phyloP scores from a whole-genome alignment of 2,113 vertebrate species.

The Erinaceus europaeus region DNA sequence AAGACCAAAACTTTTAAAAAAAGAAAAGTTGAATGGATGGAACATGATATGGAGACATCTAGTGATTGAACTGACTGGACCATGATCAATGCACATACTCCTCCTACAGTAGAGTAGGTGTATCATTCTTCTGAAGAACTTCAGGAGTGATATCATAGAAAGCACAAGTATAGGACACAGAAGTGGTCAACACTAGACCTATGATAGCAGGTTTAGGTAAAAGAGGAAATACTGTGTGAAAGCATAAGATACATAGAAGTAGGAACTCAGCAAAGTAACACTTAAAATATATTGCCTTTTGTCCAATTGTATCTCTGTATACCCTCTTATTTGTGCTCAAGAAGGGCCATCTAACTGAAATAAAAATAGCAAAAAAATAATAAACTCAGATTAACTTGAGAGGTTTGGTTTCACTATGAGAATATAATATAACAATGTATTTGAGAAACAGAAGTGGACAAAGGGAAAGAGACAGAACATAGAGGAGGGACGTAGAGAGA shows the following conservation, averaged over 20 bases:
- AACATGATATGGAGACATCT: not conserved
- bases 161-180: not conserved
- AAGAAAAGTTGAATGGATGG: not conserved
- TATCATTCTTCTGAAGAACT: not conserved
- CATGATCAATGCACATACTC: not conserved
- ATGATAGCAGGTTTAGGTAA: not conserved
- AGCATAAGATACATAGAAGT: not conserved
- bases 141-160: not conserved
- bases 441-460: conserved; percentile 42
- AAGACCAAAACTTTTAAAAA: too few relatives aligned
- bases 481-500: not conserved
- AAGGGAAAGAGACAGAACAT: conserved; percentile 14
- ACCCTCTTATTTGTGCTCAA: not conserved
- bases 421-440: not conserved
- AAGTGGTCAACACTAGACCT: not conserved
- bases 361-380: conserved; percentile 47
- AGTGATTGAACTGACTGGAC: not conserved
- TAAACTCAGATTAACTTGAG: conserved; percentile 39
- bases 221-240: not conserved
- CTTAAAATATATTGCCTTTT: not conserved
- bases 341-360: conserved; percentile 11
- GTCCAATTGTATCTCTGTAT: too few relatives aligned
- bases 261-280: not conserved
- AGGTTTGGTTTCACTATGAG: not conserved
- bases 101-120: too few relatives aligned